A percentile compares a stretch with the other conserved stretches of the same genome.
Evolutionary conservation across 1,140 invertebrate species (phyloP).

Genomic region (Hesperophylax magnus): DNA sequence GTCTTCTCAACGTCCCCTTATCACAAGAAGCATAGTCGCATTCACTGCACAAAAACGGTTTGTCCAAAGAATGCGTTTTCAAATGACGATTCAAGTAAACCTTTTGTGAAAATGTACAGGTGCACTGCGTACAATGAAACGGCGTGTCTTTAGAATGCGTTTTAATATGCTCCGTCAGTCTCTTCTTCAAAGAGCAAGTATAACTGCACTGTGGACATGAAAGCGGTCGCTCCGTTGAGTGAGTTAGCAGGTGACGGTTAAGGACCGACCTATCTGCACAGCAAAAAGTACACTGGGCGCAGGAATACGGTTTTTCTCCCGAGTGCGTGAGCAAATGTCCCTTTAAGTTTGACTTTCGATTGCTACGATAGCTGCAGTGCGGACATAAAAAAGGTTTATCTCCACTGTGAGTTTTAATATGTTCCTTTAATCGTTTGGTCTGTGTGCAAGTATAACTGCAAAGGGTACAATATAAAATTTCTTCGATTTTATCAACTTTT

Average conservation of each 20-base stretch:
- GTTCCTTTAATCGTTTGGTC: neutral
- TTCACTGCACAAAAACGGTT: too few relatives aligned
- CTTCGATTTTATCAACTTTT: too few relatives aligned
- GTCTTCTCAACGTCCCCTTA: too few relatives aligned
- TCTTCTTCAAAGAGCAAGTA: neutral
- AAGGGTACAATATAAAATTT: too few relatives aligned
- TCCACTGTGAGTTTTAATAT: neutral
- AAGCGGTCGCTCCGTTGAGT: neutral
- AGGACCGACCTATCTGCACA: neutral
- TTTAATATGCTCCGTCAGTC: neutral
- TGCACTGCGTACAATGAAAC: too few relatives aligned
- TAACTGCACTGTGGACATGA: neutral
- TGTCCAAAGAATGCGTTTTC: too few relatives aligned
- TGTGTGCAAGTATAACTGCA: conserved; percentile 12
- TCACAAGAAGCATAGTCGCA: too few relatives aligned
- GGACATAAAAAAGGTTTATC: conserved; percentile 7
- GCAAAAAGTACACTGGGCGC: neutral
- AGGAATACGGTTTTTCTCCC: neutral
- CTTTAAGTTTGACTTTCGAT: neutral
- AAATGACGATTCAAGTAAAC: too few relatives aligned
- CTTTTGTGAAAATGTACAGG: too few relatives aligned
- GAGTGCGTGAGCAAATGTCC: neutral
- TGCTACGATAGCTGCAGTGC: neutral
- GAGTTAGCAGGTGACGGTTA: neutral
- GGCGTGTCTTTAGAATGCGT: neutral